These are phyloP conservation scores for Grammatotria lemairii DNA, from an alignment of 2,113 vertebrate species.

Conservation along the genomic window DNA sequence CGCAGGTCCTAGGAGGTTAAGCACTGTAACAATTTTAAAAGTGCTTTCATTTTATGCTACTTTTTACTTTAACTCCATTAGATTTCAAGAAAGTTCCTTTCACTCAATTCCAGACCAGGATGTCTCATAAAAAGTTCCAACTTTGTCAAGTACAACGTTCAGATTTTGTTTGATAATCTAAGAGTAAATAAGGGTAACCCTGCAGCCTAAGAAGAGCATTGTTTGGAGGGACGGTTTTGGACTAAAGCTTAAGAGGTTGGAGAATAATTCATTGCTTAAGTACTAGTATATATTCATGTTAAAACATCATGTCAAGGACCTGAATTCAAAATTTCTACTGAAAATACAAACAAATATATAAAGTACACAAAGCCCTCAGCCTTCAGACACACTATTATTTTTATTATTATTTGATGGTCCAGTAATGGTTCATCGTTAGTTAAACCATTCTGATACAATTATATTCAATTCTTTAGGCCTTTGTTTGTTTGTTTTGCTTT, in stretches of 20 bases:
- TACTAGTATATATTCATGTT: background rate
- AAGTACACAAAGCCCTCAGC: background rate
- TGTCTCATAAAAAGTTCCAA: background rate
- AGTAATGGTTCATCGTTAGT: background rate
- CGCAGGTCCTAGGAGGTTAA: accelerated
- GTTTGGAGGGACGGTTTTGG: background rate
- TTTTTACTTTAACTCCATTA: background rate
- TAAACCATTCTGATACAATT: background rate
- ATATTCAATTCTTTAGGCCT: background rate
- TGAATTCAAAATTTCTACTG: background rate
- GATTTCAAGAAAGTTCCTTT: background rate
- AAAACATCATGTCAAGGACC: background rate
- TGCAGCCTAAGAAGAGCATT: background rate
- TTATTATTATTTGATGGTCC: background rate
- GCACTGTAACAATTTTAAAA: background rate
- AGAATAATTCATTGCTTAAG: background rate
- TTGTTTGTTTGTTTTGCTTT: background rate
- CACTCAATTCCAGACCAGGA: background rate
- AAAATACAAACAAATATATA: background rate
- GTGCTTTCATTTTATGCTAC: background rate
- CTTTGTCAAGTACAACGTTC: background rate
- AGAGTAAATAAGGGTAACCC: background rate
- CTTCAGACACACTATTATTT: background rate
- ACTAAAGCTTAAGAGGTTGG: background rate
- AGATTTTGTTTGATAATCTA: background rate